Conservation (phyloP, 2,888 invertebrate species). For the Melinaea menophilus region DNA sequence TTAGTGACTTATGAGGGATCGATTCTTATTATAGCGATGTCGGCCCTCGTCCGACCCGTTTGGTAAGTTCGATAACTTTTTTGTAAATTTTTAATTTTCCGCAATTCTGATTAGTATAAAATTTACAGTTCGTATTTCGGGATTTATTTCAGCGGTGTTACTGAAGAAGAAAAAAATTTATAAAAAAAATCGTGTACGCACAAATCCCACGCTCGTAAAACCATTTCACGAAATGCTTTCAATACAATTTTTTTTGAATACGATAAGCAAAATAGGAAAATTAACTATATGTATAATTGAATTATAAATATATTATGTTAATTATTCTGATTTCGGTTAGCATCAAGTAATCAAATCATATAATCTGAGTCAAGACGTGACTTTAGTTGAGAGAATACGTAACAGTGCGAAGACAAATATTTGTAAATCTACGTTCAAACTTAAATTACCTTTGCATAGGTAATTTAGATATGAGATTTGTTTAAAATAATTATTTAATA, state of each 20-base stretch:
- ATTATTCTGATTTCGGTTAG: conserved; percentile 45
- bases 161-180: conserved; percentile 56
- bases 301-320: conserved; percentile 32
- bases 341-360: conserved; percentile 54
- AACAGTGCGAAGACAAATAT: conserved; percentile 49
- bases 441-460: conserved; percentile 23
- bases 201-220: conserved; percentile 78
- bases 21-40: conserved; percentile 75
- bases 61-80: conserved; percentile 63
- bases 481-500: conserved; percentile 3
- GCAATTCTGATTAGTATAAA: background rate
- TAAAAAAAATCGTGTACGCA: conserved; percentile 62
- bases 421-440: conserved; percentile 32
- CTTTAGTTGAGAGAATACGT: conserved; percentile 54
- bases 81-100: conserved; percentile 22
- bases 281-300: conserved; percentile 31
- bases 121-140: conserved; percentile 17
- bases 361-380: conserved; percentile 53
- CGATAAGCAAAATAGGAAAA: background rate
- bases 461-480: conserved; percentile 19
- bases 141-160: conserved; percentile 66
- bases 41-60: conserved; percentile 75
- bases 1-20: conserved; percentile 70
- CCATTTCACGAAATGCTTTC: conserved; percentile 78
- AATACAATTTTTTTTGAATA: conserved; percentile 39